Evolutionary conservation across 2,113 vertebrate species (phyloP), one percentile per base, ranked within the genome.

Genomic region (Pardalotus punctatus): DNA sequence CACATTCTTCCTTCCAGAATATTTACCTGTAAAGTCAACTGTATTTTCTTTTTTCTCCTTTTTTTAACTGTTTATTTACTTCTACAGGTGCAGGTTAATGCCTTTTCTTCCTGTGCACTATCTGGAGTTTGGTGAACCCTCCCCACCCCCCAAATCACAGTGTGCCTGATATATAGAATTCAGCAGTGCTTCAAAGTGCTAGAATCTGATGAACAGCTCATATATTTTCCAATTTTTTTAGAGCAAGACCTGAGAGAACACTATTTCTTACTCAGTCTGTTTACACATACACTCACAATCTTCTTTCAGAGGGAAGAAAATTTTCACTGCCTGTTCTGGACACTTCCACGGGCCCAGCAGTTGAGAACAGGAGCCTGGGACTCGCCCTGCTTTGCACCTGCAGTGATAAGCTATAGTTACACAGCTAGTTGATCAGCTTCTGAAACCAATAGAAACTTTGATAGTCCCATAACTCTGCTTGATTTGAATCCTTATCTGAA

Each of bases 71-170:
- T 88, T 36, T 57, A 38, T 93, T 70, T 85, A 14, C 19, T 87
- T 93, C 12, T 13, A 69, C 64, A 89, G 27, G 24, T 58, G 78
- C 82, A 93, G 53, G 14, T 81, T 80, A 43, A 33, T 50, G 5
- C 83, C 38, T 89, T 81, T 91, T 86, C 33, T 62, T 3, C 28
- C 45, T 61, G 14, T 86, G 14, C 74, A 27, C 31, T 88, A 3
- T 47, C 15, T 73, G 16, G 73, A 36, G 35, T 81, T 94, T 86
- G 76, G 18, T 40, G 56, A 54, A 14, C 9, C 3, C 10, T 50
- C 14, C 23, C 10, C 2, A 4, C 7, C 1, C 9, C 9, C 16
- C 0, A 1, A 43, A 20, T 50, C 20, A 7, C 11, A 47, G 11
- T n/a, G 12, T 57, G 11, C 9, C 35, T n/a, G 14, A 36, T 64